Percentiles rank a stretch among this genome's conserved stretches.
Evolutionary conservation across 2,888 invertebrate species (phyloP).

Genomic region (Spodoptera littoralis): DNA sequence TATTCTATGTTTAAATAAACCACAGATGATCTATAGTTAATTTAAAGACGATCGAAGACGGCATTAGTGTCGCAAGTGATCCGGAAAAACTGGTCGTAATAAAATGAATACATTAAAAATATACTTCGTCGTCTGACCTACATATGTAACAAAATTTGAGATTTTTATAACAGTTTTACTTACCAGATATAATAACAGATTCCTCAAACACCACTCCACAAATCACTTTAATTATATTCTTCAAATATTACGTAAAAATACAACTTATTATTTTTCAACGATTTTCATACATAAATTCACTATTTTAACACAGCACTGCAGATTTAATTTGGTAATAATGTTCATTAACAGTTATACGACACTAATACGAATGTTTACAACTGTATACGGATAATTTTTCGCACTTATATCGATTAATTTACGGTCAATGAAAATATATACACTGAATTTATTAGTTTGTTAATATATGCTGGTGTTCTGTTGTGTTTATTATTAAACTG

Average conservation of each 20-base stretch:
- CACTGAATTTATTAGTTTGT: slow-evolving; percentile 21
- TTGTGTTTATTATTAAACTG: slow-evolving; percentile 45
- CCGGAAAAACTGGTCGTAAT: slow-evolving; percentile 9
- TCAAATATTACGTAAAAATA: slow-evolving; percentile 56
- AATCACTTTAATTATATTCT: slow-evolving; percentile 4
- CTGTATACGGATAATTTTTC: slow-evolving; percentile 26
- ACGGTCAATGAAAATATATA: slow-evolving; percentile 31
- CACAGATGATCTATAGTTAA: too few species aligned
- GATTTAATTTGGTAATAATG: slow-evolving; percentile 30
- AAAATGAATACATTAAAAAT: not conserved
- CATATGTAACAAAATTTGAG: slow-evolving; percentile 17
- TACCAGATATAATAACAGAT: slow-evolving; percentile 51
- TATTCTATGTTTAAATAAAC: too few species aligned
- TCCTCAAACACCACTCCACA: slow-evolving; percentile 17
- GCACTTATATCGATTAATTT: slow-evolving; percentile 50
- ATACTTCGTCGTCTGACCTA: slow-evolving; percentile 27
- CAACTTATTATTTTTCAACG: slow-evolving; percentile 11
- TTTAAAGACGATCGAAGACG: slow-evolving; percentile 3
- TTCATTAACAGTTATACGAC: slow-evolving; percentile 49
- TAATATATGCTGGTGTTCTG: slow-evolving; percentile 14
- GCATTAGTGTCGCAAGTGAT: slow-evolving; percentile 3
- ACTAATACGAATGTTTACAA: slow-evolving; percentile 45
- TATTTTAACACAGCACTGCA: slow-evolving; percentile 32
- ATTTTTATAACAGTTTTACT: slow-evolving; percentile 47
- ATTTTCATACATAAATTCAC: slow-evolving; percentile 30